Percentiles rank a stretch among this genome's conserved stretches.
phyloP scores from a whole-genome alignment of 2,797 vertebrate species.

The Propithecus deckenii region DNA sequence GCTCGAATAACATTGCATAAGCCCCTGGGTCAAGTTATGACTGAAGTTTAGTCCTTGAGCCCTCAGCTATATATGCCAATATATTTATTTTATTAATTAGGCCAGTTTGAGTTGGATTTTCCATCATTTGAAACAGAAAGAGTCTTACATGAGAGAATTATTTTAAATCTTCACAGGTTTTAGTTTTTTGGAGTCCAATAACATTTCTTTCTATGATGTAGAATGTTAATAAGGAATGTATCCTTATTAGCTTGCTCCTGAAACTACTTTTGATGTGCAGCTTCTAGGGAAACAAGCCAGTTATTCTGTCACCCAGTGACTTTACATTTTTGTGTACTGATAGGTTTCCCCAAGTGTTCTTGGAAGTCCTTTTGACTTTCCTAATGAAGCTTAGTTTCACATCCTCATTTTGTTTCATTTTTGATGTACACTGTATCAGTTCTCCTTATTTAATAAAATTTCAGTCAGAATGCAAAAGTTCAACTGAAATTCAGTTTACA shows the following conservation, averaged over 20 bases:
- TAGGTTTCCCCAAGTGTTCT: background rate
- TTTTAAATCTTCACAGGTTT: background rate
- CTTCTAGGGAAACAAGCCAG: background rate
- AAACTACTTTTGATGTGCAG: background rate
- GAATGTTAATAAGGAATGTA: background rate
- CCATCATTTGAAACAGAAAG: background rate
- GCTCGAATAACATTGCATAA: background rate
- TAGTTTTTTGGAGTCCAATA: background rate
- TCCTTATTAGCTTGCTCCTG: background rate
- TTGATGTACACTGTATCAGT: background rate
- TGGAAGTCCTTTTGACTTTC: background rate
- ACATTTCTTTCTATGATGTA: background rate
- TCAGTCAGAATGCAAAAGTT: background rate
- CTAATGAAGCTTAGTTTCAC: background rate
- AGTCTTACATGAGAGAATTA: background rate
- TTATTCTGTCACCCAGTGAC: background rate
- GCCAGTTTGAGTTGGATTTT: background rate
- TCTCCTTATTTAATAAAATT: background rate
- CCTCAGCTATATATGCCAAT: background rate
- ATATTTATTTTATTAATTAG: background rate
- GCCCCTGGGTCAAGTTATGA: background rate
- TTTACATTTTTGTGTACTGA: background rate
- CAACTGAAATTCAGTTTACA: background rate
- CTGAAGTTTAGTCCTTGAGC: background rate
- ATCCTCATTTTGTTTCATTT: constrained; percentile 13